Conservation (phyloP, 2,888 invertebrate genomes). For the Melanchra persicariae region DNA sequence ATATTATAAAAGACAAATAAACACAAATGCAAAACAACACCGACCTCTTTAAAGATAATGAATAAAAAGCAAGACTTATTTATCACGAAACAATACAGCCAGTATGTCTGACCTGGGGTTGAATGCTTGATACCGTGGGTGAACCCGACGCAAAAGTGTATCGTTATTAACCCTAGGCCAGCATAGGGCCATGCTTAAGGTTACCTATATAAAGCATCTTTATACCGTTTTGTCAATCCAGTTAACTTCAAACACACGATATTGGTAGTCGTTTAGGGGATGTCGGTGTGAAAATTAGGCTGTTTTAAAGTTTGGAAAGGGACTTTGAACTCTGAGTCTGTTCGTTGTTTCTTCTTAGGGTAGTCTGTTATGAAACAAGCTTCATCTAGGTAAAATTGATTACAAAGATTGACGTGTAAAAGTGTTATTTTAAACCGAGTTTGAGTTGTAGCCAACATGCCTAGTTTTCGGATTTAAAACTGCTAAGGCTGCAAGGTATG, state of each 20-base stretch:
- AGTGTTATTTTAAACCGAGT: no score
- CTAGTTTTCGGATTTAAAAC: neutral
- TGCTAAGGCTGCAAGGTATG: neutral
- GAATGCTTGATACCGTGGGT: constrained; percentile 76
- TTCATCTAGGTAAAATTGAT: no score
- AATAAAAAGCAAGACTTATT: constrained; percentile 69
- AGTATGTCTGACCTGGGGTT: constrained; percentile 78
- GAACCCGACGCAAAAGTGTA: constrained; percentile 84
- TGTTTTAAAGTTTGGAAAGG: neutral
- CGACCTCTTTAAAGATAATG: constrained; percentile 53
- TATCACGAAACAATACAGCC: constrained; percentile 81
- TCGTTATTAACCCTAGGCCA: constrained; percentile 85
- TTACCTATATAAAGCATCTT: constrained; percentile 83
- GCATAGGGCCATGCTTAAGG: constrained; percentile 82
- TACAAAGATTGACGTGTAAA: no score
- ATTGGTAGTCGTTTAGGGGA: constrained; percentile 69
- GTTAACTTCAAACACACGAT: constrained; percentile 69
- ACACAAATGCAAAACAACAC: constrained; percentile 26
- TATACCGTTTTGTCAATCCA: constrained; percentile 75
- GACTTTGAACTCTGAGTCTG: no score
- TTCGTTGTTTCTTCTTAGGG: no score
- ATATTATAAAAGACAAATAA: neutral
- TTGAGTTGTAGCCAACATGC: neutral
- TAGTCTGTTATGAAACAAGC: no score
- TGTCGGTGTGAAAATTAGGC: neutral